Conservation (phyloP, 2,113 vertebrate species). For the Zosterops hypoxanthus region DNA sequence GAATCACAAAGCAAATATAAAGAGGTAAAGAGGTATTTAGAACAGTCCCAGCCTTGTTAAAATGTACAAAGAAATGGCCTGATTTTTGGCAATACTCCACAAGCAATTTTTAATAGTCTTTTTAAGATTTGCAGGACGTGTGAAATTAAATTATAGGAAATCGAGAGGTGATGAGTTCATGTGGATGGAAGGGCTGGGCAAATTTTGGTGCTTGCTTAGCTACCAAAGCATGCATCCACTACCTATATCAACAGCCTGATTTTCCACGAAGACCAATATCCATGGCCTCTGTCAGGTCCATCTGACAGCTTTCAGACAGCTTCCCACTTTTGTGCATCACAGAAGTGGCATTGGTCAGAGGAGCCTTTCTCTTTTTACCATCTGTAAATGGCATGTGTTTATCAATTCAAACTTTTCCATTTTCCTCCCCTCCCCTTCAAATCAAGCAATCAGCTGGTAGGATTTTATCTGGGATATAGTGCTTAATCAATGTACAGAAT, state of each 20-base stretch:
- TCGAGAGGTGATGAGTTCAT: background rate
- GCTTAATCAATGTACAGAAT: rapidly evolving
- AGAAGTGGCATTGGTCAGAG: background rate
- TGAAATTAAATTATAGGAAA: background rate
- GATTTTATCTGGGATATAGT: background rate
- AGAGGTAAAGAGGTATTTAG: background rate
- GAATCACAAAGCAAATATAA: constrained; percentile 8
- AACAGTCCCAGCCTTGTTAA: background rate
- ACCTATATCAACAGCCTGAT: background rate
- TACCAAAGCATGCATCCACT: background rate
- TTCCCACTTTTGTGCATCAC: background rate
- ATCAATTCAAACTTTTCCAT: background rate
- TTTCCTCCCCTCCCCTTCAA: background rate
- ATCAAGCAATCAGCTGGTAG: background rate
- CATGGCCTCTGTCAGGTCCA: background rate
- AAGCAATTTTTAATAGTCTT: background rate
- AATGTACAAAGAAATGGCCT: background rate
- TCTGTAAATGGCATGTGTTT: background rate
- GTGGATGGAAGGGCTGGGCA: background rate
- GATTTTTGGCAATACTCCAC: background rate
- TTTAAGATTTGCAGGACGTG: background rate
- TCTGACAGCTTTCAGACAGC: background rate
- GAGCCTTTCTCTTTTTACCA: background rate
- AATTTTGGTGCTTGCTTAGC: background rate
- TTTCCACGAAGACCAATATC: background rate